These are phyloP conservation scores for Amblyteles armatorius DNA, from an alignment of 2,888 invertebrate species.

Conservation along the genomic window DNA sequence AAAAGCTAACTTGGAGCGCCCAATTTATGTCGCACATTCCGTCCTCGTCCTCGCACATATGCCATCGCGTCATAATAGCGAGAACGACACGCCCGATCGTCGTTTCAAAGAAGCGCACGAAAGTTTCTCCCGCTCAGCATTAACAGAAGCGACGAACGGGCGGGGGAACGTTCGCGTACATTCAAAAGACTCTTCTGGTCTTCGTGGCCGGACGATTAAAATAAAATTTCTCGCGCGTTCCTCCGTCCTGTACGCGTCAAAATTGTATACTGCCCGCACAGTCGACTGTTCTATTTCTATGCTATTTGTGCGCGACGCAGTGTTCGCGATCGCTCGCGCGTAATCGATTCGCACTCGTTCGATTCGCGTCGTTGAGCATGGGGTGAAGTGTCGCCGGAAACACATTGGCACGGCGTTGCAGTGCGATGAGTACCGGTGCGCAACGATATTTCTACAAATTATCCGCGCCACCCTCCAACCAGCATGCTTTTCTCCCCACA, in stretches of 20 bases:
- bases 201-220: slow-evolving; percentile 41
- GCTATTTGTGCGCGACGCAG: slow-evolving; percentile 41
- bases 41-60: slow-evolving; percentile 40
- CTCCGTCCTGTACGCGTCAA: slow-evolving; percentile 11
- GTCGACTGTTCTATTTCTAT: slow-evolving; percentile 43
- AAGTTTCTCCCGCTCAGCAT: slow-evolving; percentile 1
- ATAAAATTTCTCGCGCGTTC: slow-evolving; percentile 34
- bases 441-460: slow-evolving; percentile 45
- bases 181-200: slow-evolving; percentile 40
- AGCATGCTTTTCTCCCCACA: background rate
- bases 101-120: slow-evolving; percentile 19
- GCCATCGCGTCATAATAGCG: slow-evolving; percentile 33
- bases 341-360: slow-evolving; percentile 62
- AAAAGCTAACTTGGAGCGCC: background rate
- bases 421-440: slow-evolving; percentile 27
- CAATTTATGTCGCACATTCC: slow-evolving; percentile 32
- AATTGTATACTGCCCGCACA: slow-evolving; percentile 7
- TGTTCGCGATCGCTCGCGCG: slow-evolving; percentile 55
- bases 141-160: slow-evolving; percentile 37
- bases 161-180: slow-evolving; percentile 36
- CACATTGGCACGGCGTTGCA: slow-evolving; percentile 24
- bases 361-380: slow-evolving; percentile 62
- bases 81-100: slow-evolving; percentile 50
- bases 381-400: slow-evolving; percentile 55
- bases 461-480: slow-evolving; percentile 31